Percentiles rank a stretch among this genome's conserved stretches.
These are phyloP conservation scores for Sebastes iracundus DNA, from an alignment of 2,797 vertebrate genomes.

Conservation along the genomic window DNA sequence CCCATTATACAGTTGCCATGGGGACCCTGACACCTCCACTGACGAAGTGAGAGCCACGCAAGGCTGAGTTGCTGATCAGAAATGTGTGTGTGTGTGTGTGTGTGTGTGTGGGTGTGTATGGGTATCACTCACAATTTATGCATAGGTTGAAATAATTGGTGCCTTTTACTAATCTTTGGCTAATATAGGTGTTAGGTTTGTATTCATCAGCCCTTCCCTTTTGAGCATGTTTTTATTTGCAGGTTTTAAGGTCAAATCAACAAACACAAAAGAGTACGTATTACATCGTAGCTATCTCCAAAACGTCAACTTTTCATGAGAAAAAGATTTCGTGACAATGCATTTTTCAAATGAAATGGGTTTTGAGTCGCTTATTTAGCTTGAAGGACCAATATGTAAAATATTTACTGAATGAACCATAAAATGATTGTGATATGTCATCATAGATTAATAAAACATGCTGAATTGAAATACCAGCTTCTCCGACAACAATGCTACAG, in stretches of 20 bases:
- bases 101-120: conserved; percentile 10
- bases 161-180: conserved; percentile 21
- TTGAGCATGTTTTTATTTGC: not conserved
- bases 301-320: not conserved
- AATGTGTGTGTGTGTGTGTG: not conserved
- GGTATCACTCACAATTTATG: conserved; percentile 11
- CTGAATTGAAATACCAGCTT: too few relatives aligned
- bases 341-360: not conserved
- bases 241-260: not conserved
- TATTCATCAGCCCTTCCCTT: conserved; percentile 9
- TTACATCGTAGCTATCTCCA: not conserved
- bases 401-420: too few relatives aligned
- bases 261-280: not conserved
- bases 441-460: too few relatives aligned
- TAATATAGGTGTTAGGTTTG: not conserved
- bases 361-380: not conserved
- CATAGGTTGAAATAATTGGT: conserved; percentile 17
- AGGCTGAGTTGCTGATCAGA: conserved; percentile 73
- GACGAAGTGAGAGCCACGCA: conserved; percentile 76
- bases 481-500: too few relatives aligned
- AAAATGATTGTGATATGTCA: too few relatives aligned
- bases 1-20: conserved; percentile 83
- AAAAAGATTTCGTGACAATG: not conserved
- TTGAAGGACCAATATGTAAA: not conserved
- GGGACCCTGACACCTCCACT: conserved; percentile 80